Evolutionary conservation across 2,888 invertebrate species (phyloP).

Genomic region (Spatulosminthurus flaviceps): DNA sequence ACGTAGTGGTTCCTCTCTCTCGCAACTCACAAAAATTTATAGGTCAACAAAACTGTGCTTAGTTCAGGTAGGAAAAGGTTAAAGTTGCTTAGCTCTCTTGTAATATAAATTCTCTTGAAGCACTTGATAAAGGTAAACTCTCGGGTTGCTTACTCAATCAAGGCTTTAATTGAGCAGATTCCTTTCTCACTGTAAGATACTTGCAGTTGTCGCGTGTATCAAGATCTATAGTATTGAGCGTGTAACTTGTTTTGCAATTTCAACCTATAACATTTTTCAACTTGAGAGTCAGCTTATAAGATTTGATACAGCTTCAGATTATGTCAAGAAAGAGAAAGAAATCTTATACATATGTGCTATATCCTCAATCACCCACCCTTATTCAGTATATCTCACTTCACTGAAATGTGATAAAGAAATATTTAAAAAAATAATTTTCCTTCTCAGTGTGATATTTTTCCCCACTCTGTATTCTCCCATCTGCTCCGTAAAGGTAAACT

Average conservation of each 20-base stretch:
- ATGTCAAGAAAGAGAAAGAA: background rate
- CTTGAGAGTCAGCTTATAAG: background rate
- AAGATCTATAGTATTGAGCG: background rate
- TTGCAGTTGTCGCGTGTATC: no score
- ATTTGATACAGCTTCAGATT: background rate
- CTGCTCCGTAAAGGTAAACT: no score
- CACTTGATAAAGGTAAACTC: conserved; percentile 15
- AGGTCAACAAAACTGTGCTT: conserved; percentile 21
- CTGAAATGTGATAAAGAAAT: no score
- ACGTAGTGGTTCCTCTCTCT: background rate
- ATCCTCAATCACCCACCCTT: background rate
- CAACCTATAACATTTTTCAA: background rate
- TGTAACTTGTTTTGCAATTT: background rate
- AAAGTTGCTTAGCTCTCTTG: conserved; percentile 3
- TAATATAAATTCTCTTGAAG: conserved; percentile 18
- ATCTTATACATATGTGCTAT: background rate
- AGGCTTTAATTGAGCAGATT: no score
- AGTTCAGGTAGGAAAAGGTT: conserved; percentile 9
- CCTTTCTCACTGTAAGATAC: no score
- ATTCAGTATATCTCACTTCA: background rate
- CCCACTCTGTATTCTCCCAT: no score
- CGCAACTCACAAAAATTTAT: conserved; percentile 22
- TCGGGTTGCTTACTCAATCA: no score
- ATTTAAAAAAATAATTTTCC: background rate
- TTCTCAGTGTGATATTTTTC: conserved; percentile 3